Conservation (phyloP, 1,140 invertebrate species). For the Hylyphantes graminicola region DNA sequence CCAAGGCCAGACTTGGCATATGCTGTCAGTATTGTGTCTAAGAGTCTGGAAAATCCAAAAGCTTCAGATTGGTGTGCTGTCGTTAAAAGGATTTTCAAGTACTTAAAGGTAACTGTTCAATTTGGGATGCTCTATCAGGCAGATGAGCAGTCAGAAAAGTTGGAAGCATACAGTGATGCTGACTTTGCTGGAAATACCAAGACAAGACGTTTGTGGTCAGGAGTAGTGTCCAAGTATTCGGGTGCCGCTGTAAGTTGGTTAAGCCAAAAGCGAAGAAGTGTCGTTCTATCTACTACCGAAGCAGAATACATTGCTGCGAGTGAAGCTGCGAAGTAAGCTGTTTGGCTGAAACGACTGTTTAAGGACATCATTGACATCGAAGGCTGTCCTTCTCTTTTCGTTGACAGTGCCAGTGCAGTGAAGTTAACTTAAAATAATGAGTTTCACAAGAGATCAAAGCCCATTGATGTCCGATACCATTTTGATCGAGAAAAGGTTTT, state of each 20-base stretch:
- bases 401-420: constrained; percentile 62
- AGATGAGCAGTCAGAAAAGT: neutral
- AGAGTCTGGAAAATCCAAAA: no score
- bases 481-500: constrained; percentile 66
- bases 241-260: neutral
- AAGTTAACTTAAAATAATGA: constrained; percentile 43
- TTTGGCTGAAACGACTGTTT: constrained; percentile 54
- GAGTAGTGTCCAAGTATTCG: constrained; percentile 4
- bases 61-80: no score
- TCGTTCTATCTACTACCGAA: constrained; percentile 54
- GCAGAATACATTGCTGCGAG: constrained; percentile 56
- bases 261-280: constrained; percentile 5
- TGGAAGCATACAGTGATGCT: constrained; percentile 64
- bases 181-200: constrained; percentile 43
- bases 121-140: no score
- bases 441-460: constrained; percentile 1
- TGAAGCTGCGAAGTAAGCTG: constrained; percentile 53
- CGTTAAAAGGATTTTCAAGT: no score
- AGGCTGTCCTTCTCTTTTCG: constrained; percentile 1
- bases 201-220: constrained; percentile 47
- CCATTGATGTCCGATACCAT: constrained; percentile 57
- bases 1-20: no score
- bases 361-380: constrained; percentile 20
- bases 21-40: no score
- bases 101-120: no score